phyloP scores from a whole-genome alignment of 2,888 invertebrate genomes.

The Euplexia lucipara region DNA sequence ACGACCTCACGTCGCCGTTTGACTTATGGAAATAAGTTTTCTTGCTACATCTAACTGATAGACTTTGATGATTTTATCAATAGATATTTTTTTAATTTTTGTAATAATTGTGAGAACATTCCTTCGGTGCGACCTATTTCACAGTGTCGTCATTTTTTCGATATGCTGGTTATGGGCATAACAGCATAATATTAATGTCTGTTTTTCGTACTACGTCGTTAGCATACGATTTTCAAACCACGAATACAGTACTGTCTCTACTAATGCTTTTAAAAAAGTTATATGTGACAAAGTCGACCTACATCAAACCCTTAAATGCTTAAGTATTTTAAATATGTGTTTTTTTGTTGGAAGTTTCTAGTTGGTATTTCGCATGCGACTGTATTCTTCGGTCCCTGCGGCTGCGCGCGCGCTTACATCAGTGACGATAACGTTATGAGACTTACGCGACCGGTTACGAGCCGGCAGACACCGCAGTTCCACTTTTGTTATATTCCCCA shows the following conservation, averaged over 20 bases:
- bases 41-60: constrained; percentile 81
- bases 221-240: background rate
- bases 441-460: constrained; percentile 81
- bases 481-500: constrained; percentile 68
- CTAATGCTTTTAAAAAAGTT: background rate
- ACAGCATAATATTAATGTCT: constrained; percentile 1
- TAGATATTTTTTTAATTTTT: constrained; percentile 58
- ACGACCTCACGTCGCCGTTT: constrained; percentile 87
- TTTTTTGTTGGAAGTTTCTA: constrained; percentile 17
- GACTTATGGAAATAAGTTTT: constrained; percentile 89
- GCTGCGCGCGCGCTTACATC: constrained; percentile 79
- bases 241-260: background rate
- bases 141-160: background rate
- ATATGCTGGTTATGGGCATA: constrained; percentile 8
- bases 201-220: background rate
- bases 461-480: constrained; percentile 62
- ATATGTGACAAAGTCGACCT: background rate
- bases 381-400: constrained; percentile 60
- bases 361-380: constrained; percentile 44
- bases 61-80: constrained; percentile 73
- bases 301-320: background rate
- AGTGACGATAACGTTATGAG: constrained; percentile 81
- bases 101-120: constrained; percentile 63
- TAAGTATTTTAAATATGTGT: background rate
- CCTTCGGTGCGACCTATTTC: constrained; percentile 27